Evolutionary conservation across 2,888 invertebrate genomes (phyloP).

Genomic region (Quadroppia sp.): DNA sequence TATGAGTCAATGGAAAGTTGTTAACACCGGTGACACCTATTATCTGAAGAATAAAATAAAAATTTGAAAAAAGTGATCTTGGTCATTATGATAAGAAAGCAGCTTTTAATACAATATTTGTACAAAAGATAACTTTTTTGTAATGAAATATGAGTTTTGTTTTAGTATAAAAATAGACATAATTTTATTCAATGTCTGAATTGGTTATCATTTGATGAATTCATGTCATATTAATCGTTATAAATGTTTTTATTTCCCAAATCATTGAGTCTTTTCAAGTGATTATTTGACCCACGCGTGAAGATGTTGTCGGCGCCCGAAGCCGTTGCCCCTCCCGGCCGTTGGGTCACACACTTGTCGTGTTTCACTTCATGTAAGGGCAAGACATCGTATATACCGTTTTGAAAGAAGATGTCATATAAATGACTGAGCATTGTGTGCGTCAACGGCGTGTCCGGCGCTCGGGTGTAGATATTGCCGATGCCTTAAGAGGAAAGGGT

Average conservation of each 20-base stretch:
- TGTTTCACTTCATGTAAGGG: slow-evolving; percentile 37
- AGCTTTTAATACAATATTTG: no score
- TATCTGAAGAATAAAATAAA: no score
- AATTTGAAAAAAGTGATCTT: no score
- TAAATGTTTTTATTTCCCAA: slow-evolving; percentile 17
- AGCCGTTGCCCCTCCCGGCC: neutral
- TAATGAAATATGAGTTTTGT: no score
- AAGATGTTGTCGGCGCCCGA: no score
- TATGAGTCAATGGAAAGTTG: no score
- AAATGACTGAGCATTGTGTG: slow-evolving; percentile 31
- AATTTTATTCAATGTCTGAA: no score
- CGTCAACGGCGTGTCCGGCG: slow-evolving; percentile 32
- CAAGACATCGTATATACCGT: slow-evolving; percentile 40
- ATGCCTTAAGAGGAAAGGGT: slow-evolving; percentile 12
- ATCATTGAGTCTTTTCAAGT: slow-evolving; percentile 4
- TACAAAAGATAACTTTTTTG: no score
- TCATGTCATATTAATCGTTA: neutral
- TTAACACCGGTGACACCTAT: no score
- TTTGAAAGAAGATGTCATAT: slow-evolving; percentile 38
- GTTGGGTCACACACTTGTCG: slow-evolving; percentile 12
- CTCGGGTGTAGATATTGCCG: slow-evolving; percentile 39
- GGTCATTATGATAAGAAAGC: no score
- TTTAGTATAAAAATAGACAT: no score
- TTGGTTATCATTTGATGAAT: no score
- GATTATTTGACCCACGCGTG: neutral